phyloP scores from a whole-genome alignment of 2,888 invertebrate genomes.

The Euproctis similis region DNA sequence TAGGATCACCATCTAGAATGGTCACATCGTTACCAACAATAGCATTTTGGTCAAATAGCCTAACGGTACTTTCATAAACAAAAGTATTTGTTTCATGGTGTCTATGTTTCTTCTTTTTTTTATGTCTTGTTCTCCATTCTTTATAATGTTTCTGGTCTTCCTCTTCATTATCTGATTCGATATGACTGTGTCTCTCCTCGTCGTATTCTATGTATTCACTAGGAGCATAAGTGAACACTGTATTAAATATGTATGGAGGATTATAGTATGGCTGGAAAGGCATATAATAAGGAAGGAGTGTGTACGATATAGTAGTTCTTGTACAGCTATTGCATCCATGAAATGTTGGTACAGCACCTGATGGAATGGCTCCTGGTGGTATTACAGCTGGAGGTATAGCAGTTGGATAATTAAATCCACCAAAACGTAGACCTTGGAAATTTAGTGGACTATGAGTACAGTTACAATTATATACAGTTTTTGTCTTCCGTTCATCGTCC shows the following conservation, averaged over 20 bases:
- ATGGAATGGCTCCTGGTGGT: neutral
- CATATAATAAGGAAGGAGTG: constrained; percentile 11
- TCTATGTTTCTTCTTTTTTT: neutral
- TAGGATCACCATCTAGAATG: constrained; percentile 3
- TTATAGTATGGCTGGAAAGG: constrained; percentile 9
- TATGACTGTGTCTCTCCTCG: neutral
- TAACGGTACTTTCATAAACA: neutral
- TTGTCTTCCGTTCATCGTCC: constrained; percentile 5
- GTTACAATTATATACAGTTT: constrained; percentile 22
- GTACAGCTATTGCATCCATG: constrained; percentile 5
- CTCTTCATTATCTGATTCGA: constrained; percentile 3
- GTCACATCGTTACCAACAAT: constrained; percentile 1
- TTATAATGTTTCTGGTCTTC: neutral
- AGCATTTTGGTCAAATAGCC: neutral
- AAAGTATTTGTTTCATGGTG: neutral
- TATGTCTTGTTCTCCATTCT: neutral
- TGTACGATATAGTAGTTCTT: constrained; percentile 7
- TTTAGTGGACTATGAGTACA: constrained; percentile 22
- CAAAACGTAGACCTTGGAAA: constrained; percentile 7
- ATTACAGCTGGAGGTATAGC: neutral
- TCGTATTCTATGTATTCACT: neutral
- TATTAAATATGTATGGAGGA: neutral
- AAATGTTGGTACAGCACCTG: neutral
- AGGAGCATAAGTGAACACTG: neutral
- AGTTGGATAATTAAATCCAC: neutral